Evolutionary conservation across 2,888 invertebrate genomes (phyloP).

Genomic region (Pharmacophagus antenor): DNA sequence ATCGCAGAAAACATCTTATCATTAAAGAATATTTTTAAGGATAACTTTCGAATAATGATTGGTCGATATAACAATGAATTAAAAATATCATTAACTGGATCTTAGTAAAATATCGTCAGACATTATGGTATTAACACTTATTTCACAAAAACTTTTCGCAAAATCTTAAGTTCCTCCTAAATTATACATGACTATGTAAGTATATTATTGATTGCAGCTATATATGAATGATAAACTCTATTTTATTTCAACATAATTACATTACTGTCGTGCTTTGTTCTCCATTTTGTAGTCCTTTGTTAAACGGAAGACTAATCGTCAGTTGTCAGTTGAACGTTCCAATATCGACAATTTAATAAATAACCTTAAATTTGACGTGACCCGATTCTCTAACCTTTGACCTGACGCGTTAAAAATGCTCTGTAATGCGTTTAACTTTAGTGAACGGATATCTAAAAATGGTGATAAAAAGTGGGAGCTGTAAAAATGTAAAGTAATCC

Average conservation of each 20-base stretch:
- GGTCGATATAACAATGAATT: no score
- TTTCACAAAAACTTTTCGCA: no score
- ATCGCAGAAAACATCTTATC: no score
- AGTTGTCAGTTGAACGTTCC: constrained; percentile 3
- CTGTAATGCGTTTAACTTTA: constrained; percentile 7
- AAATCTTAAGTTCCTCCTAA: no score
- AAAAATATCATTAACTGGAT: no score
- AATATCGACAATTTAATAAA: constrained; percentile 8
- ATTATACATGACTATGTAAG: no score
- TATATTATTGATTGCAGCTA: no score
- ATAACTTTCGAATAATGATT: no score
- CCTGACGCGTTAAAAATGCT: constrained; percentile 17
- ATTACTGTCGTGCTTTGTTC: neutral
- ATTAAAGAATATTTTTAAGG: no score
- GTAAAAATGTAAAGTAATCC: neutral
- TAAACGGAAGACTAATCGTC: neutral
- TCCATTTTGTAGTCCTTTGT: neutral
- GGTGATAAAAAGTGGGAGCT: neutral
- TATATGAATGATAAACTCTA: neutral
- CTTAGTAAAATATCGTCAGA: no score
- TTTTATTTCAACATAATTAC: neutral
- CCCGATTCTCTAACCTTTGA: constrained; percentile 15
- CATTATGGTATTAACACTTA: no score
- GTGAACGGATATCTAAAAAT: neutral
- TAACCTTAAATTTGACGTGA: constrained; percentile 7